phyloP scores from a whole-genome alignment of 1,140 invertebrate genomes.

The Drosophila eugracilis region DNA sequence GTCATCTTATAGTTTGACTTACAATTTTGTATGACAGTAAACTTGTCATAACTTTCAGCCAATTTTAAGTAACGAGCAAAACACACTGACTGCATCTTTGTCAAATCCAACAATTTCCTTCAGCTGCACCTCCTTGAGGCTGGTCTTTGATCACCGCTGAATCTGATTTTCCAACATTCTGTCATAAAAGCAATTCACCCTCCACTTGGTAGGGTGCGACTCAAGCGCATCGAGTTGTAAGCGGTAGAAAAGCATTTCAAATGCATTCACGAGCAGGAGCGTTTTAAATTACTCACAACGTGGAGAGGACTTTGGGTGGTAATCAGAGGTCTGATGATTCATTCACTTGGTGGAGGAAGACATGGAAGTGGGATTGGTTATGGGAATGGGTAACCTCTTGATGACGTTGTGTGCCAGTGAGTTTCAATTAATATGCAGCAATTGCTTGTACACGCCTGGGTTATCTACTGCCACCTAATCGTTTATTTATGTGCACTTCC shows the following conservation, averaged over 20 bases:
- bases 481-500: conserved; percentile 38
- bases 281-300: conserved; percentile 54
- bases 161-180: not conserved
- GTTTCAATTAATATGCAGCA: conserved; percentile 69
- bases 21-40: no score
- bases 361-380: not conserved
- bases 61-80: not conserved
- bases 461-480: conserved; percentile 13
- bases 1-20: no score
- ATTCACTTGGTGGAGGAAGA: conserved; percentile 14
- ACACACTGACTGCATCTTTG: not conserved
- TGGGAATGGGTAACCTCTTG: not conserved
- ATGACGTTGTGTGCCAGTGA: conserved; percentile 38
- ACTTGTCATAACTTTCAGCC: not conserved
- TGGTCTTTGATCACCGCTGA: not conserved
- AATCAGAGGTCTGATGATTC: conserved; percentile 23
- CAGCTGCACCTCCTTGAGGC: not conserved
- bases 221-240: conserved; percentile 37
- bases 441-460: conserved; percentile 31
- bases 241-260: conserved; percentile 44
- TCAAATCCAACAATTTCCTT: no score
- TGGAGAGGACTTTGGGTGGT: conserved; percentile 18
- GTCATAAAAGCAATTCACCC: conserved; percentile 18
- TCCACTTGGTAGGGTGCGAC: conserved; percentile 21
- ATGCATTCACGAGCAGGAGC: conserved; percentile 57